Evolutionary conservation across 2,113 vertebrate genomes (phyloP).

Genomic region (Vulpes ferrilata): DNA sequence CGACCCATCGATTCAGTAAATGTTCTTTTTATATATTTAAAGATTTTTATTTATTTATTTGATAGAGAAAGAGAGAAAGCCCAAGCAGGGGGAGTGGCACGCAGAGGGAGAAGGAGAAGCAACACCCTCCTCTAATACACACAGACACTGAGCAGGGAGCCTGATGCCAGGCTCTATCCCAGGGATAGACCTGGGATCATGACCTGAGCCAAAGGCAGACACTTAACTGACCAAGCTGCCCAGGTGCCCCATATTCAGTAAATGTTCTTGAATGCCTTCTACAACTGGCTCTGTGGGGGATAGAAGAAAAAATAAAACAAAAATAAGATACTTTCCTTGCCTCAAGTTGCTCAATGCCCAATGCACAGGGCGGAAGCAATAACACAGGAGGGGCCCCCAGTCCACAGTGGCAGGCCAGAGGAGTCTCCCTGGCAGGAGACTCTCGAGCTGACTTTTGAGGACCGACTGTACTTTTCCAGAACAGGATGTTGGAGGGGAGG

Average conservation of each 20-base stretch:
- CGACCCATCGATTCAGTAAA: neutral
- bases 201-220: too few relatives aligned
- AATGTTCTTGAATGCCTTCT: neutral
- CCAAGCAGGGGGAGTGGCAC: too few relatives aligned
- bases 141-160: too few relatives aligned
- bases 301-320: neutral
- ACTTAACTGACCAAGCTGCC: too few relatives aligned
- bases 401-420: neutral
- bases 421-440: neutral
- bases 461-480: neutral
- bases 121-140: too few relatives aligned
- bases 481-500: neutral
- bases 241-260: neutral
- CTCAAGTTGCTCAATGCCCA: neutral
- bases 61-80: too few relatives aligned
- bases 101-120: too few relatives aligned
- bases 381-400: neutral
- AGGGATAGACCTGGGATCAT: too few relatives aligned
- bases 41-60: too few relatives aligned
- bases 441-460: neutral
- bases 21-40: neutral
- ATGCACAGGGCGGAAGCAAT: neutral
- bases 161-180: too few relatives aligned
- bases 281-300: neutral
- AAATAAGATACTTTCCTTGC: neutral